Conservation (phyloP, 2,113 vertebrate species). For the Ceyx cyanopectus region DNA sequence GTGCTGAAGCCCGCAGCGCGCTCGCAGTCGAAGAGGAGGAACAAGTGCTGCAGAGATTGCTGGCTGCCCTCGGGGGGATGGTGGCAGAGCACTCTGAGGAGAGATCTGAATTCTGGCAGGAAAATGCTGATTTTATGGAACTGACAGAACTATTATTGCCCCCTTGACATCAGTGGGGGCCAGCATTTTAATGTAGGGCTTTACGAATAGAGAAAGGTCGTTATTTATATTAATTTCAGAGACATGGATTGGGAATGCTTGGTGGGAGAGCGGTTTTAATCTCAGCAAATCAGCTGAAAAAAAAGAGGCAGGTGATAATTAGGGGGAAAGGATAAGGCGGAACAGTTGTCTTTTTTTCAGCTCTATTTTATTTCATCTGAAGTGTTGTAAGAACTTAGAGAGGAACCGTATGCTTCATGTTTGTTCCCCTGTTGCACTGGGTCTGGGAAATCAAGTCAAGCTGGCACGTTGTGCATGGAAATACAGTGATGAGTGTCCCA, state of each 20-base stretch:
- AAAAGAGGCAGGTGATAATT: constrained; percentile 9
- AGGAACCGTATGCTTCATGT: not conserved
- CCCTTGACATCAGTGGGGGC: not conserved
- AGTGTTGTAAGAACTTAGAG: not conserved
- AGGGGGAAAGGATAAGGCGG: not conserved
- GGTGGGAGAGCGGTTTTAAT: not conserved
- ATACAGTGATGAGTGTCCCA: not conserved
- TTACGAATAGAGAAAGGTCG: not conserved
- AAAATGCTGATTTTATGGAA: constrained; percentile 42
- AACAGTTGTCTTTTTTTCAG: not conserved
- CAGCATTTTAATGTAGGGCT: not conserved
- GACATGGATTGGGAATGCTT: not conserved
- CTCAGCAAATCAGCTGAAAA: not conserved
- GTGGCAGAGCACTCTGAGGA: not conserved
- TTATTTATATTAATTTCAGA: not conserved
- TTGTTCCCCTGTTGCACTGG: not conserved
- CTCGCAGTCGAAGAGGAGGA: not conserved
- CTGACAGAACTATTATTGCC: not conserved
- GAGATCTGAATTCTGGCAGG: not conserved
- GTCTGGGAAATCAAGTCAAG: not conserved
- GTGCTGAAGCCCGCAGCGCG: not conserved
- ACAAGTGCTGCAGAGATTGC: not conserved
- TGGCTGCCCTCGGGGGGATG: not conserved
- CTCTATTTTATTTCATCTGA: not conserved
- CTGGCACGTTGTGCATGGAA: not conserved